Base-by-base conservation (phyloP, 1,140 invertebrate genomes). In the Micrasema longulum region DNA sequence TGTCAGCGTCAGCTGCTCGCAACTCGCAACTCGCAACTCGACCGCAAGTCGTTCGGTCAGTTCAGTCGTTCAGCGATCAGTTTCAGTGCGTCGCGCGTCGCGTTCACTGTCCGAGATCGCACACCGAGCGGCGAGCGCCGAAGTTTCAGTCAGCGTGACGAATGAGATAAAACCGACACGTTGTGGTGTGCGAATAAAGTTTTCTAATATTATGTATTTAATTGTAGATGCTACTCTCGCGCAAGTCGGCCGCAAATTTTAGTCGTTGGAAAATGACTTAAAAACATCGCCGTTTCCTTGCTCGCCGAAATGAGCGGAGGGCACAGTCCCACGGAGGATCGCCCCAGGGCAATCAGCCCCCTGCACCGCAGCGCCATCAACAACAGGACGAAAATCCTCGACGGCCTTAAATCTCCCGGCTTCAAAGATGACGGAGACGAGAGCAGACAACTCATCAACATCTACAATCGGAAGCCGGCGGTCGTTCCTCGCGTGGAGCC, bases 391-490 rank as follows among this genome's bases (percentile, higher is more conserved):
- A 84, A 80, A 79, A 43, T 43, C 9, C 53, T 68, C 10, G 69
- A 71, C 50, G 55, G 60, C 1, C 68, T 64, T 38, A 71, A 71
- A 41, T 78, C 81, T 74, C 77, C 67, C 71, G 78, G 80, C 77
- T 78, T 78, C 79, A 80, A 82, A 79, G 78, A 77, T 77, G 2
- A 26, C 78, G 80, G 68, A 79, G 77, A 79, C 18, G 57, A 79
- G 79, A 80, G 79, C 80, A 63, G 77, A 79, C 77, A 81, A 79
- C 81, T 80, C 81, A 79, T 80, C 79, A 67, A 77, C 80, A 23
- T 81, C 80, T 77, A 80, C 80, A 67, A 78, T 79, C 69, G 77
- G 77, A 70, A 79, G 78, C 74, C 78, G 77, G 71, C 80, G 80
- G 76, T 79, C 55, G 74, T 78, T 36, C 77, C 80, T 12, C 63